These are phyloP conservation scores for Riptortus pedestris DNA, from an alignment of 1,140 invertebrate species.

Conservation along the genomic window DNA sequence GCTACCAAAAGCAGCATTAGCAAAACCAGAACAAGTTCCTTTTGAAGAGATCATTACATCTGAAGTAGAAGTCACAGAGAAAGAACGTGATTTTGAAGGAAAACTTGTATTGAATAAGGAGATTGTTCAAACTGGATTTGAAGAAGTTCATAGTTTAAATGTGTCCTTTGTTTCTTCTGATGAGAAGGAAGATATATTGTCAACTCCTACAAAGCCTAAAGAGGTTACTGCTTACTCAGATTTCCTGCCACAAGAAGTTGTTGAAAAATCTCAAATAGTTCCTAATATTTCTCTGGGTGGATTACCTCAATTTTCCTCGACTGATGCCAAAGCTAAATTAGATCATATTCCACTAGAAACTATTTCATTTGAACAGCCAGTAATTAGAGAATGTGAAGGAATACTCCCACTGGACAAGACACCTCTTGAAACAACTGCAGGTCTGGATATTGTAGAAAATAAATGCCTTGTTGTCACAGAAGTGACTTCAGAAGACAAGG, in stretches of 20 bases:
- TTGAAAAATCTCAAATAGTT: conserved; percentile 34
- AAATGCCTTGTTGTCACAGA: conserved; percentile 35
- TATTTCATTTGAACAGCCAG: conserved; percentile 40
- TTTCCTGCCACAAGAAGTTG: conserved; percentile 35
- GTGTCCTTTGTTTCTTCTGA: conserved; percentile 39
- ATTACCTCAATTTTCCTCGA: conserved; percentile 27
- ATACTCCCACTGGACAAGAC: conserved; percentile 35
- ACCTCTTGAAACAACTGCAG: conserved; percentile 33
- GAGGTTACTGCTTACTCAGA: conserved; percentile 33
- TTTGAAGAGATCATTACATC: conserved; percentile 29
- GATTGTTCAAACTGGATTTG: conserved; percentile 38
- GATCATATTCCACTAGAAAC: conserved; percentile 40
- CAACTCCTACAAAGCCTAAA: conserved; percentile 34
- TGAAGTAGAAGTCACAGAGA: conserved; percentile 27
- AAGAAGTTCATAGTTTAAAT: conserved; percentile 38
- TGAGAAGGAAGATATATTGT: conserved; percentile 42
- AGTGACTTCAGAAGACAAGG: conserved; percentile 35
- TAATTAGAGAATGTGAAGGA: conserved; percentile 39
- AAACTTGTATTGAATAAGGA: conserved; percentile 34
- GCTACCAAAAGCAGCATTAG: conserved; percentile 20
- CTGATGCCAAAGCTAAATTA: conserved; percentile 30
- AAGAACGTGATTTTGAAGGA: conserved; percentile 39
- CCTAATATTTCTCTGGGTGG: conserved; percentile 29
- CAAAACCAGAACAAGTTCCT: conserved; percentile 28
- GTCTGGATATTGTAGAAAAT: conserved; percentile 36